Percentiles rank a stretch among this genome's conserved stretches.
Conservation (phyloP, 2,113 vertebrate species). For the Carollia perspicillata region DNA sequence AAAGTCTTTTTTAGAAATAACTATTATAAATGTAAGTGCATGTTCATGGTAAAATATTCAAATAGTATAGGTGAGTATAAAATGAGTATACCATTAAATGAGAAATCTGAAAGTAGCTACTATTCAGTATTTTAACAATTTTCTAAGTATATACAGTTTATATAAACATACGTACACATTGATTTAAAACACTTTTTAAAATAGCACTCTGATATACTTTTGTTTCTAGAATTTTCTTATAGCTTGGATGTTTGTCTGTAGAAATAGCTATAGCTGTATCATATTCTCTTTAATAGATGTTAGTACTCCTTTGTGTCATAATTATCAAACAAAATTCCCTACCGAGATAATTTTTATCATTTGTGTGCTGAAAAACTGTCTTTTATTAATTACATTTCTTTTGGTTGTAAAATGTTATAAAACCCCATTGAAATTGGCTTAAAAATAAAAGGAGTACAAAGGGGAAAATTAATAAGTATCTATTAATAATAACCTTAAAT, state of each 20-base stretch:
- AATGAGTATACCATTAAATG: background rate
- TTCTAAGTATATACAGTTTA: background rate
- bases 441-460: background rate
- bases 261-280: background rate
- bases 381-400: conserved; percentile 9
- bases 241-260: background rate
- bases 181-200: background rate
- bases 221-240: background rate
- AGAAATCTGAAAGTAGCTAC: background rate
- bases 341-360: background rate
- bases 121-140: background rate
- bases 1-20: background rate
- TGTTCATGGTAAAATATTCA: background rate
- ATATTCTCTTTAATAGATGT: background rate
- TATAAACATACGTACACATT: background rate
- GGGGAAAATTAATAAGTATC: too few species aligned
- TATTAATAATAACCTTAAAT: too few species aligned
- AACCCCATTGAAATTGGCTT: background rate
- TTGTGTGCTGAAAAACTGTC: background rate
- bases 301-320: background rate
- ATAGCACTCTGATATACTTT: background rate
- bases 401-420: background rate
- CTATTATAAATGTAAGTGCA: background rate
- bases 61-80: background rate
- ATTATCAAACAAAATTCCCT: conserved; percentile 23